Conservation (phyloP, 2,888 invertebrate species). For the Alcis repandata region DNA sequence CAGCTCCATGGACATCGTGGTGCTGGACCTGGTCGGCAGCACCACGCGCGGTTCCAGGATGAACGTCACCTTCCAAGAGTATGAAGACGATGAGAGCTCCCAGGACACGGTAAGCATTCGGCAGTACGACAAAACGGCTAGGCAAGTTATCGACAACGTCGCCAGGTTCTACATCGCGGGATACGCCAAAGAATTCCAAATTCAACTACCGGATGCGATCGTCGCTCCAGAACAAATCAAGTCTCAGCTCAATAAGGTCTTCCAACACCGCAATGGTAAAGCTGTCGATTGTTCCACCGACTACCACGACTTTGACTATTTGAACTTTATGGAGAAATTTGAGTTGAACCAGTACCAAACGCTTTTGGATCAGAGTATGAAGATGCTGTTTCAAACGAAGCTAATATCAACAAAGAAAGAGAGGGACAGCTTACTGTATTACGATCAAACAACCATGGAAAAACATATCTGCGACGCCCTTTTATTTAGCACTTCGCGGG, state of each 20-base stretch:
- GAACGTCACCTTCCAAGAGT: constrained; percentile 67
- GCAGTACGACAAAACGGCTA: constrained; percentile 46
- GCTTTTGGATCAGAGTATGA: constrained; percentile 68
- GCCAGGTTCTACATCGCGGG: constrained; percentile 65
- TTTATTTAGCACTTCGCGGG: constrained; percentile 70
- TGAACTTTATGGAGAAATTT: constrained; percentile 70
- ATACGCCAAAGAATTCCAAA: constrained; percentile 68
- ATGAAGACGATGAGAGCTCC: constrained; percentile 36
- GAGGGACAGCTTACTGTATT: constrained; percentile 62
- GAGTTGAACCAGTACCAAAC: constrained; percentile 77
- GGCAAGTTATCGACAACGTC: constrained; percentile 58
- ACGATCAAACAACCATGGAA: constrained; percentile 79
- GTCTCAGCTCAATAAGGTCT: constrained; percentile 65
- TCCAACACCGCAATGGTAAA: constrained; percentile 70
- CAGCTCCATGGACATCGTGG: constrained; percentile 73
- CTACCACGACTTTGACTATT: constrained; percentile 72
- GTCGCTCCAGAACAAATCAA: constrained; percentile 57
- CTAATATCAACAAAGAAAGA: constrained; percentile 49
- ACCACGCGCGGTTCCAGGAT: constrained; percentile 54
- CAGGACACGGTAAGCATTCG: constrained; percentile 12
- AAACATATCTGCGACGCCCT: constrained; percentile 67
- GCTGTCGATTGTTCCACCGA: constrained; percentile 61
- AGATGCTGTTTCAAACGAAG: constrained; percentile 64
- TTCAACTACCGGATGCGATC: constrained; percentile 69
- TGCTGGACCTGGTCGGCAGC: constrained; percentile 65